Base-by-base conservation (phyloP, 1,140 invertebrate species). In the Sycobia sp. region DNA sequence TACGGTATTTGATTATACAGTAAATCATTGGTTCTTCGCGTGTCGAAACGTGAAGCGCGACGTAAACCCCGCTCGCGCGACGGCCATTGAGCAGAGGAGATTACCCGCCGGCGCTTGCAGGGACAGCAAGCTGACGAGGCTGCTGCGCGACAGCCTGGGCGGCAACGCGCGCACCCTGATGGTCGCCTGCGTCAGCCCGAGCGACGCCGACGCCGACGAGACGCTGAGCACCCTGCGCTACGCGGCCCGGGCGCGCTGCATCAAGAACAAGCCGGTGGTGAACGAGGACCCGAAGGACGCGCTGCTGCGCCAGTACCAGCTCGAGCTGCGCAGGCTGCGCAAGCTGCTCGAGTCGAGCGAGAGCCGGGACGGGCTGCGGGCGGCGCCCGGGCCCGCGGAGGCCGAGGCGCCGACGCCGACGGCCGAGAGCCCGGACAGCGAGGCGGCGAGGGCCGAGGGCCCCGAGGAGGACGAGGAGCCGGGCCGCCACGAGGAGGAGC, bases 201-300 rank as follows among this genome's bases (percentile, higher is more conserved):
- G 93, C 9, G 88, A 92, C 71, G 89, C 90, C 69, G 96, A 97
- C 74, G 94, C 91, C 65, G 93, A 97, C 66, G 95, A 97, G 80
- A 94, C 95, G 0, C 74, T 97, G 9, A 92, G 91, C 13, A 97
- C 95, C 0, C 76, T 97, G 5, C 84, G 93, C 58, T 94, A 91
- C 76, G 95, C 95, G 0, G 94, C 94, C 68, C 83, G 95, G 67
- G 95, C 95, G 5, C 95, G 97, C 77, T 96, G 95, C 73, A 97
- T 97, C 58, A 88, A 92, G 71, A 97, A 97, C 76, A 93, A 94
- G 71, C 95, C 95, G 0, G 89, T 87, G 72, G 90, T 97, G 10
- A 97, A 97, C 78, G 94, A 97, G 80, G 86, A 97, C 79, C 95
- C 95, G 0, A 97, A 97, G 79, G 95, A 97, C 72, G 90, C 93